These are phyloP conservation scores for Acleris emargana DNA, from an alignment of 2,888 invertebrate genomes.

Conservation along the genomic window DNA sequence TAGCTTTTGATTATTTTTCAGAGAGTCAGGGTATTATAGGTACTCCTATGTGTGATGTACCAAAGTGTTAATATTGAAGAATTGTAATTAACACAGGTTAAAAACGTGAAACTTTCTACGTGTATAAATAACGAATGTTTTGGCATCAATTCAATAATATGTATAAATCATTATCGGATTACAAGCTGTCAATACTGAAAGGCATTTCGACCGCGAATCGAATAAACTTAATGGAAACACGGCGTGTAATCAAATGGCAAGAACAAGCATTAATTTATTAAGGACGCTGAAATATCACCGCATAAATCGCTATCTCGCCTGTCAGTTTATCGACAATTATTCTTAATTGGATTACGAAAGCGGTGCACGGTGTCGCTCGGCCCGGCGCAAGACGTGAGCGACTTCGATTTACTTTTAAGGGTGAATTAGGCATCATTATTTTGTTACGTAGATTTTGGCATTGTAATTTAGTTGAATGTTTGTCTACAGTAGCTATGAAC, in stretches of 20 bases:
- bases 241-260: conserved; percentile 77
- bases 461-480: no score
- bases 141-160: conserved; percentile 37
- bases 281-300: conserved; percentile 82
- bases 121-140: conserved; percentile 33
- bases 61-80: conserved; percentile 9
- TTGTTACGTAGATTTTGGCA: no score
- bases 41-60: no score
- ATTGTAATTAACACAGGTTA: conserved; percentile 3
- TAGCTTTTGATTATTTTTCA: no score
- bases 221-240: conserved; percentile 74
- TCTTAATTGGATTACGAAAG: conserved; percentile 84
- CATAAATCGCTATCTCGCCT: conserved; percentile 80
- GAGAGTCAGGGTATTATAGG: no score
- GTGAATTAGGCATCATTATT: no score
- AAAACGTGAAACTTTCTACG: conserved; percentile 25
- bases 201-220: conserved; percentile 63
- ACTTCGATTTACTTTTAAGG: no score
- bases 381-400: conserved; percentile 42
- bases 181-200: conserved; percentile 66
- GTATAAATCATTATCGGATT: conserved; percentile 64
- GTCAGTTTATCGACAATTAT: conserved; percentile 84
- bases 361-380: conserved; percentile 58
- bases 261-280: conserved; percentile 84
- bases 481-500: no score